Base-by-base conservation (phyloP, 2,113 vertebrate species). In the Solenodon paradoxus region DNA sequence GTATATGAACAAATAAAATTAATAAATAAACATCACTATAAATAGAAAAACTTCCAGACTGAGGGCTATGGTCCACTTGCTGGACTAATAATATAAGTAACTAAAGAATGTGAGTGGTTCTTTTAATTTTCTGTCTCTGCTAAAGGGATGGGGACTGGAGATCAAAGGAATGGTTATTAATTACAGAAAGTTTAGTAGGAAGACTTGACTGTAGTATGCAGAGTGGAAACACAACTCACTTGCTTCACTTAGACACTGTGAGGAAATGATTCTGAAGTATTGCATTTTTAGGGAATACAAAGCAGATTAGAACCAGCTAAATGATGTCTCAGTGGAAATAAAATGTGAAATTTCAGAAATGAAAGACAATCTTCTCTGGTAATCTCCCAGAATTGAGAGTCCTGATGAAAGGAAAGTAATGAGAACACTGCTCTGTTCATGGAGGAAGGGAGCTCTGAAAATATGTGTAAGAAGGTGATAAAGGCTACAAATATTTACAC, bases 11-110 rank as follows among this genome's bases (percentile, higher is more conserved):
- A 91, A 88, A 84, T 93, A 72, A 35, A 87, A 49, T 49, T 92
- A 61, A 89, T 88, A 81, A 85, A 49, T 96, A 82, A 95, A 89
- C 57, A 85, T 72, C 94, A 51, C 59, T 85, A 88, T 82, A 85
- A 97, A 86, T 68, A 86, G 87, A n/a, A 75, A 94, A 93, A 68
- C 86, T 96, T 85, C 42, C 66, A 55, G 72, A 78, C 32, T 88
- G 85, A 22, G 57, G 40, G 82, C 38, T 78, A 66, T 38, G 24
- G 38, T 82, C 69, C n/a, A 82, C 45, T 95, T 91, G 66, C 10
- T 74, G 13, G 38, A 85, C 84, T 81, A 95, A 88, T 68, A 93
- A 79, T 49, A 28, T 57, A 57, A 30, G 49, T 71, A 90, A 90
- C 13, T 63, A 12, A 96, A 86, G 79, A 89, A 79, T 79, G 9